Percentiles rank a stretch among this genome's conserved stretches.
These are phyloP conservation scores for Chrysemys picta DNA, from an alignment of 2,113 vertebrate species.

Conservation along the genomic window DNA sequence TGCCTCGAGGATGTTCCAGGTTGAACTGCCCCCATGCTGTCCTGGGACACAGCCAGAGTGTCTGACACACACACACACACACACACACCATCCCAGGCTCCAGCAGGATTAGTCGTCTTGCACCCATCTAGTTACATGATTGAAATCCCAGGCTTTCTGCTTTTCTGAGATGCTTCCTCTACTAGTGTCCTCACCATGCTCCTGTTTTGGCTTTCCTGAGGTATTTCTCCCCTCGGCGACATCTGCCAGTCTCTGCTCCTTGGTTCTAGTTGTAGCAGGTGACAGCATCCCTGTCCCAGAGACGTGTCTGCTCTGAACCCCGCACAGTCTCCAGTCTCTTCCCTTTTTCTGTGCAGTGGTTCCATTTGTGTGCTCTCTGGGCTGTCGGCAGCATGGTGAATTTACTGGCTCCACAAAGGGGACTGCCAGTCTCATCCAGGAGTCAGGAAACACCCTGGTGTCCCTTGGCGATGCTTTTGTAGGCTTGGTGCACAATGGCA, in stretches of 20 bases:
- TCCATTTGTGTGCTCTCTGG: not conserved
- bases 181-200: not conserved
- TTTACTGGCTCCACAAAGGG: not conserved
- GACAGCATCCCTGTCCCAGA: not conserved
- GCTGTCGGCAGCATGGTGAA: not conserved
- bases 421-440: not conserved
- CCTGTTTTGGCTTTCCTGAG: too few species aligned
- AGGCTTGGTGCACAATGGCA: not conserved
- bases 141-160: too few species aligned
- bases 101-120: not conserved
- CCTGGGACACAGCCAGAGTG: too few species aligned
- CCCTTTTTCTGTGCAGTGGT: not conserved
- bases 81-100: not conserved
- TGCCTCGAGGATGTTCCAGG: not conserved
- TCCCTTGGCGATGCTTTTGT: not conserved
- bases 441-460: too few species aligned
- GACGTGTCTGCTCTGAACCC: not conserved
- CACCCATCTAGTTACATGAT: not conserved
- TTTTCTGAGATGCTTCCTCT: not conserved
- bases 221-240: not conserved
- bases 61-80: too few species aligned
- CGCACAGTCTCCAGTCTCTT: not conserved
- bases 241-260: not conserved
- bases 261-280: not conserved
- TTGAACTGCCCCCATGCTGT: too few species aligned